phyloP scores from a whole-genome alignment of 2,113 vertebrate species.

The Cottus gobio region DNA sequence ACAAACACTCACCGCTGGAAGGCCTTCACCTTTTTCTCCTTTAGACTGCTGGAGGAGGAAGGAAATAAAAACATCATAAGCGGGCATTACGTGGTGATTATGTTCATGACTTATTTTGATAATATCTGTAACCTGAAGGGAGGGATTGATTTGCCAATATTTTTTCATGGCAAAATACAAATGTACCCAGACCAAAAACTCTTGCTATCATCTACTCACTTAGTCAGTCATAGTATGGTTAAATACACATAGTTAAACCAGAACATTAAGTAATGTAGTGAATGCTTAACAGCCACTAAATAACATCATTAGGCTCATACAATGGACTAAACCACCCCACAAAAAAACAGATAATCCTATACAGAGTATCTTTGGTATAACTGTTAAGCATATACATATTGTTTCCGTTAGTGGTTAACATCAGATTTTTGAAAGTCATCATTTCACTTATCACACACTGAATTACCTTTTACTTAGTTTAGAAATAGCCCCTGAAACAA shows the following conservation, averaged over 20 bases:
- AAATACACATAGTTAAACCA: neutral
- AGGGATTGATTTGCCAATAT: neutral
- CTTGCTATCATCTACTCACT: neutral
- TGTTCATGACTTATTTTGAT: neutral
- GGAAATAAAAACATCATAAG: neutral
- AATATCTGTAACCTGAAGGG: neutral
- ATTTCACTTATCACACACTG: neutral
- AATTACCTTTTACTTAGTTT: neutral
- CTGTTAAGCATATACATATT: neutral
- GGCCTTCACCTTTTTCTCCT: slow-evolving; percentile 60
- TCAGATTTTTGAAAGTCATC: neutral
- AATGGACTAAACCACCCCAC: neutral
- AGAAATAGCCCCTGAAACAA: neutral
- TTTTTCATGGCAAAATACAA: neutral
- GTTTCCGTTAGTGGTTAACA: neutral
- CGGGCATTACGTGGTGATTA: neutral
- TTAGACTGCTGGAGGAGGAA: slow-evolving; percentile 44
- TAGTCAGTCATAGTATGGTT: neutral
- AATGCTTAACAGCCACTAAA: neutral
- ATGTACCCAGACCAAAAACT: neutral
- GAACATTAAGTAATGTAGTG: neutral
- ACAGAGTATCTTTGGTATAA: neutral
- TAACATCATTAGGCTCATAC: neutral
- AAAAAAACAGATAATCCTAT: neutral
- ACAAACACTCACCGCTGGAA: slow-evolving; percentile 57